Evolutionary conservation across 2,888 invertebrate genomes (phyloP), one percentile per base, ranked within the genome.

Genomic region (Folsomia manolachei): DNA sequence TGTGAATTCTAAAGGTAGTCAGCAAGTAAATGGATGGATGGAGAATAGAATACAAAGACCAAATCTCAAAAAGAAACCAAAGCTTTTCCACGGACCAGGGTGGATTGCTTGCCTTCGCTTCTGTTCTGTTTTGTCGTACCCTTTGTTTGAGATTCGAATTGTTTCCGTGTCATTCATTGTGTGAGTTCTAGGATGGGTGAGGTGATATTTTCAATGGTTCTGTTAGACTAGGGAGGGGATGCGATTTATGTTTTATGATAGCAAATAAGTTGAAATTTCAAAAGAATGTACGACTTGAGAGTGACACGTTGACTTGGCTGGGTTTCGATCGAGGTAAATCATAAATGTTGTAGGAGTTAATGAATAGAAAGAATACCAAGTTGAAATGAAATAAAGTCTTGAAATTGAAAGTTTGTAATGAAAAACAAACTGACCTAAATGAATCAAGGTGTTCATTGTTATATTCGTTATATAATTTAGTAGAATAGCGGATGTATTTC

Each of bases 181-280:
- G 4, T 14, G 39, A 14, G 39, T 9, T n/a, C n/a, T n/a, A 39
- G 4, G 39, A 39, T 39, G 39, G 39, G 39, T 39, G 39, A 39
- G 39, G 7, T 39, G 39, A 14, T 39, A 14, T 39, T 39, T 4
- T 39, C 14, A 14, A 39, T 14, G 39, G 39, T 39, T 14, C 39
- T 39, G 39, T n/a, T n/a, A n/a, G n/a, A n/a, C n/a, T n/a, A n/a
- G n/a, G n/a, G n/a, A n/a, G 39, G 7, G 39, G 39, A 39, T 14
- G 39, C 4, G 39, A 39, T 39, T 4, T 9, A 14, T 14, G 39
- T 39, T 39, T 39, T 14, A 39, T 39, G 14, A 39, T 39, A 39
- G 63, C 53, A 19, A 24, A n/a, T 56, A 60, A 72, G 67, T 61
- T 70, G 73, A 73, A 73, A 70, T 73, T 73, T 68, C 66, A 65